Conservation (phyloP, 2,113 vertebrate genomes). For the Epinephelus fuscoguttatus region DNA sequence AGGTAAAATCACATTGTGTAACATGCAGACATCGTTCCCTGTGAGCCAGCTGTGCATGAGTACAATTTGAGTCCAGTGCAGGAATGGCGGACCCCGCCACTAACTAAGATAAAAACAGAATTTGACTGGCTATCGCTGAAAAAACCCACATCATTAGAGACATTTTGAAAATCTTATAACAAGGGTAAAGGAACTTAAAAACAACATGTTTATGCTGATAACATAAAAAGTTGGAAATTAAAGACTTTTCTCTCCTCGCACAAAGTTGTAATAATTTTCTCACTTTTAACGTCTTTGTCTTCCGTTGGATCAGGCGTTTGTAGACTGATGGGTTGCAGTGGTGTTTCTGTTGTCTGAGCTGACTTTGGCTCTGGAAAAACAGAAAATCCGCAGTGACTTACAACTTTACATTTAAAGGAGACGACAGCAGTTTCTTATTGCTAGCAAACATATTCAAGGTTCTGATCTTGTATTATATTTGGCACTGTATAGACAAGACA, state of each 20-base stretch:
- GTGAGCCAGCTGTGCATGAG: too few relatives aligned
- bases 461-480: background rate
- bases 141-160: too few relatives aligned
- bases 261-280: background rate
- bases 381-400: background rate
- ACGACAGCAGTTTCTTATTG: background rate
- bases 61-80: too few relatives aligned
- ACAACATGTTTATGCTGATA: too few relatives aligned
- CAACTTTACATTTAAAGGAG: background rate
- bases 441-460: background rate
- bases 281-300: rapidly evolving
- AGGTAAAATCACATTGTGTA: too few relatives aligned
- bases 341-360: rapidly evolving
- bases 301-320: background rate
- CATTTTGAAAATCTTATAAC: too few relatives aligned
- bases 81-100: too few relatives aligned
- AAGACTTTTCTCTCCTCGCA: background rate
- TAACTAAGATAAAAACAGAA: too few relatives aligned
- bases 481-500: background rate
- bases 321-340: rapidly evolving
- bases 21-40: too few relatives aligned
- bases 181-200: background rate
- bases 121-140: too few relatives aligned
- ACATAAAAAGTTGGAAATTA: background rate
- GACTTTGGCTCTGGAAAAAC: conserved; percentile 17